These are phyloP conservation scores for Druon quercuslanigerum DNA, from an alignment of 1,140 invertebrate species.

Conservation along the genomic window DNA sequence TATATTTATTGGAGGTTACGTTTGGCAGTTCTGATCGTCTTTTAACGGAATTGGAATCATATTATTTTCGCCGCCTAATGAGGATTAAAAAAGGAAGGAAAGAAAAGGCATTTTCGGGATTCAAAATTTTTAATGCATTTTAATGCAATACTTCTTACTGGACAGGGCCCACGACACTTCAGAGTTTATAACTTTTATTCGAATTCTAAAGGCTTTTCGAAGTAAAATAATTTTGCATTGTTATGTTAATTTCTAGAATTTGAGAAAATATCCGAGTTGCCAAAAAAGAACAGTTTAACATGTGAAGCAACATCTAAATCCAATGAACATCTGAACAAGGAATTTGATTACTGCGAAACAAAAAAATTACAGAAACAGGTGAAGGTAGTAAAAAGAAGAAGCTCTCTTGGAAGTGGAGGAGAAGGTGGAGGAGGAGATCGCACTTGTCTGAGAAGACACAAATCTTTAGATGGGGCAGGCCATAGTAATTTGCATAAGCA, in stretches of 20 bases:
- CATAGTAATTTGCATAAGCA: slow-evolving; percentile 77
- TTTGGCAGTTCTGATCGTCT: too few species aligned
- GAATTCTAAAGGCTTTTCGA: too few species aligned
- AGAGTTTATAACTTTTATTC: too few species aligned
- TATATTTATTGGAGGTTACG: too few species aligned
- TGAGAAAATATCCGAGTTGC: slow-evolving; percentile 33
- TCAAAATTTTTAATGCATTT: too few species aligned
- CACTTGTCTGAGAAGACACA: slow-evolving; percentile 74
- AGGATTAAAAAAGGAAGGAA: too few species aligned
- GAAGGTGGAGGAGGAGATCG: slow-evolving; percentile 72
- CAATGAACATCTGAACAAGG: slow-evolving; percentile 51
- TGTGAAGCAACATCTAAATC: slow-evolving; percentile 55
- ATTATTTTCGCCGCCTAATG: too few species aligned
- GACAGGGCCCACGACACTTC: too few species aligned
- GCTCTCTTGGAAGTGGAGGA: slow-evolving; percentile 77
- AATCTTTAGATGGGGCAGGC: slow-evolving; percentile 78
- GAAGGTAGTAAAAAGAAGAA: slow-evolving; percentile 73
- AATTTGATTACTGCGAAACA: slow-evolving; percentile 35
- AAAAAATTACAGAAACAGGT: slow-evolving; percentile 43
- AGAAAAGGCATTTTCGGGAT: too few species aligned
- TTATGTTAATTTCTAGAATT: slow-evolving; percentile 9
- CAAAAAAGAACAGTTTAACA: slow-evolving; percentile 32
- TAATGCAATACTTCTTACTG: too few species aligned
- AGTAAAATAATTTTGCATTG: slow-evolving; percentile 2
- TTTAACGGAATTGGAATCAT: too few species aligned